Evolutionary conservation across 2,797 vertebrate genomes (phyloP).

Genomic region (Morus bassanus): DNA sequence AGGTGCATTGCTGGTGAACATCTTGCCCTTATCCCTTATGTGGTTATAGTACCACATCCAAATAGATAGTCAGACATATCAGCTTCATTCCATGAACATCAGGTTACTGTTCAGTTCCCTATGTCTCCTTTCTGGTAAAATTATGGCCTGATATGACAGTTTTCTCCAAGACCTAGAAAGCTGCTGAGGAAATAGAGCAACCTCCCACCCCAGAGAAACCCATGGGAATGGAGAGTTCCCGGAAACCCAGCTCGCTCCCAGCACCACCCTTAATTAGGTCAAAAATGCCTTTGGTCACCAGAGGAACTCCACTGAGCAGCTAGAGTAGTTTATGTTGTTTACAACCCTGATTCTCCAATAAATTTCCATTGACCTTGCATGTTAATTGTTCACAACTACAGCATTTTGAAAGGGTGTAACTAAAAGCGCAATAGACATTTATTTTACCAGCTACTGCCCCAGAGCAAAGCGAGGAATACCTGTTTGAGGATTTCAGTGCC

Average conservation of each 20-base stretch:
- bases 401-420: not conserved
- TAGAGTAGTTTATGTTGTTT: not conserved
- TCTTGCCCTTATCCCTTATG: not conserved
- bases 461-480: not conserved
- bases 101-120: not conserved
- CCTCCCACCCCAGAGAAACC: not conserved
- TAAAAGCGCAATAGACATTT: not conserved
- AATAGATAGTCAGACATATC: not conserved
- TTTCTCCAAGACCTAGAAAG: not conserved
- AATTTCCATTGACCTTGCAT: not conserved
- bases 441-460: not conserved
- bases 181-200: not conserved
- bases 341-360: not conserved
- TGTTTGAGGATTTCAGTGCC: not conserved
- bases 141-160: not conserved
- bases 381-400: not conserved
- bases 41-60: not conserved
- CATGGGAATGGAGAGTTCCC: not conserved
- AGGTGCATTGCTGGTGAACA: not conserved
- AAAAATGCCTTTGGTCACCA: not conserved
- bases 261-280: not conserved
- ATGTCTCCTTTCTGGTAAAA: not conserved
- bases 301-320: not conserved
- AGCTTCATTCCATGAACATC: not conserved
- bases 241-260: not conserved